Base-by-base conservation (phyloP, 2,113 vertebrate species). In the Ranitomeya variabilis region DNA sequence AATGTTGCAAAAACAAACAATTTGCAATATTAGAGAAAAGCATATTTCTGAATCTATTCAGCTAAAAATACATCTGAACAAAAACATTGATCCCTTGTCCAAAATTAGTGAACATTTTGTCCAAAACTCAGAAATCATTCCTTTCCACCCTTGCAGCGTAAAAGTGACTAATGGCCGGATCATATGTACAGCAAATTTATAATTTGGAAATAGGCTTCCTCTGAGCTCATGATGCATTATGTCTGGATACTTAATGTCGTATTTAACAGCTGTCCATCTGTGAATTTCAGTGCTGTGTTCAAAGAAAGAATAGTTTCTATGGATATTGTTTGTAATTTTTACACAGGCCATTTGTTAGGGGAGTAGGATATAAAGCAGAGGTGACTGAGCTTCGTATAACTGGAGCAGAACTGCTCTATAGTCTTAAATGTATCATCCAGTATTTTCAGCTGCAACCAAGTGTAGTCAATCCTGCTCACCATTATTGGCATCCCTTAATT, bases 91-190 rank as follows among this genome's bases (percentile, higher is more conserved):
- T 21, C 21, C 21, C 19, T n/a, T 66, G 18, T n/a, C 64, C 26
- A 73, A 31, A 16, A 73, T 37, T 37, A 16, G 26, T 37, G 69
- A 73, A 71, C 4, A 73, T 37, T 5, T 16, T 26, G 10, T 9
- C 69, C 10, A 31, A 73, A 54, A 9, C 10, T 21, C 45, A 21
- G 45, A n/a, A 55, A 23, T 79, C 0, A 57, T 59, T 15, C 15
- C 16, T 14, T 76, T 74, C 51, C 19, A 37, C 31, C 45, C 26
- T 76, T 55, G 45, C n/a, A 60, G n/a, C 57, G 54, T 18, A 69
- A 77, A 74, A 74, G 19, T 60, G 52, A 76, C 54, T 59, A 85
- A 85, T 85, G 26, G 69, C 71, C 14, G 23, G 84, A 77, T 85
- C 69, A 59, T 26, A 45, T 86, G 15, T 77, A 37, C 84, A 18